Evolutionary conservation across 2,797 vertebrate species (phyloP).

Genomic region (Dicrostonyx torquatus): DNA sequence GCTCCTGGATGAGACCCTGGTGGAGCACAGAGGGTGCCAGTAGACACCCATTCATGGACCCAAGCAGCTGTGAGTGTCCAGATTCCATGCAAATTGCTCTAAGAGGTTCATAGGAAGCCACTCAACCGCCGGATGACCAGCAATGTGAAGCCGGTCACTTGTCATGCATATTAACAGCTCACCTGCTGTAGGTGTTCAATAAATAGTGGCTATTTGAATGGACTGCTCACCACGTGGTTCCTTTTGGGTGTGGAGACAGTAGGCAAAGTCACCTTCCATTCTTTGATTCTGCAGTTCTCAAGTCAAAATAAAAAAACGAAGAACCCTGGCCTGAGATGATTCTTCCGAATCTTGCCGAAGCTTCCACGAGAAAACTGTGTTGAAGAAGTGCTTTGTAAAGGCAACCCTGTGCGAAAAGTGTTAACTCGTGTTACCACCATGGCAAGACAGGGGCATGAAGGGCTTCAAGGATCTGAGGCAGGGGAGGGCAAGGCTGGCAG

Average conservation of each 20-base stretch:
- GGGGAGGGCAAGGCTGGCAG: accelerated
- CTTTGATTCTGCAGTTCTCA: background rate
- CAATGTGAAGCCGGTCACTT: background rate
- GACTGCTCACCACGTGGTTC: background rate
- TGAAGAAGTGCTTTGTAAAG: background rate
- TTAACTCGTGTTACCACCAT: background rate
- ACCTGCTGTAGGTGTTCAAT: accelerated
- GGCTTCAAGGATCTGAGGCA: background rate
- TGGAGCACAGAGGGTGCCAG: background rate
- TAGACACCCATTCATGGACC: accelerated
- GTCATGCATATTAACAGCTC: background rate
- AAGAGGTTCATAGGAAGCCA: background rate
- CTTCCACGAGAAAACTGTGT: background rate
- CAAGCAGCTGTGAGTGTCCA: background rate
- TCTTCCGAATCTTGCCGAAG: background rate
- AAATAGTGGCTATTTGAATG: background rate
- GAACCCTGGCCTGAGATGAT: background rate
- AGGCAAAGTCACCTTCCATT: background rate
- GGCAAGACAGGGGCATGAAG: background rate
- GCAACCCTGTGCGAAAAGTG: accelerated
- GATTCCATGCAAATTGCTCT: background rate
- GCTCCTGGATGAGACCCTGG: too few species aligned
- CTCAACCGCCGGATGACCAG: background rate
- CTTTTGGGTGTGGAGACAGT: background rate
- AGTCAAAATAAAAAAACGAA: background rate